phyloP scores from a whole-genome alignment of 1,140 invertebrate species.

The Drosophila kurseongensis region DNA sequence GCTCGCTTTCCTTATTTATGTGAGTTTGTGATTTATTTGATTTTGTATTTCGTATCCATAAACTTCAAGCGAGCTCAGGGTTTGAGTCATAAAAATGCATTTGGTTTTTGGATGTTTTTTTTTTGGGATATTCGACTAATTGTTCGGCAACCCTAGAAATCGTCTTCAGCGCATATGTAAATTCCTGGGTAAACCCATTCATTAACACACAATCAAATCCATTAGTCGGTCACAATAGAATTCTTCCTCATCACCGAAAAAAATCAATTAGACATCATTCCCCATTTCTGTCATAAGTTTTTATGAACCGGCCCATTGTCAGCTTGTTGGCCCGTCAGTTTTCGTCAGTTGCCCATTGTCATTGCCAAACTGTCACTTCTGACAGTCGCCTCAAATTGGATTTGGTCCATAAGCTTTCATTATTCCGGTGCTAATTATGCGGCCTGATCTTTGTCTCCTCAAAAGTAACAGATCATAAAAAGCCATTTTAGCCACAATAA shows the following conservation, averaged over 20 bases:
- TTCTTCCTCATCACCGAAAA: slow-evolving; percentile 37
- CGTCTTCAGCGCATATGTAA: slow-evolving; percentile 36
- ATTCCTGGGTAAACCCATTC: slow-evolving; percentile 52
- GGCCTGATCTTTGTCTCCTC: slow-evolving; percentile 42
- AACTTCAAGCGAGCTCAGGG: slow-evolving; percentile 44
- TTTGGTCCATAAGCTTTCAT: slow-evolving; percentile 71
- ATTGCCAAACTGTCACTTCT: slow-evolving; percentile 59
- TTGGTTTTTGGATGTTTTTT: slow-evolving; percentile 26
- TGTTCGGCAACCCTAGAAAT: slow-evolving; percentile 48
- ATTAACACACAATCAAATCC: slow-evolving; percentile 83
- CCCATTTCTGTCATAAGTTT: slow-evolving; percentile 72
- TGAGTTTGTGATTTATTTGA: slow-evolving; percentile 80
- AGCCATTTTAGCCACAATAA: slow-evolving; percentile 47
- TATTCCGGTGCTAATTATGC: slow-evolving; percentile 74
- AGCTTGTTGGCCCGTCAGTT: slow-evolving; percentile 43
- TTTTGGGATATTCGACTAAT: slow-evolving; percentile 55
- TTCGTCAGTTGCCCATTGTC: slow-evolving; percentile 40
- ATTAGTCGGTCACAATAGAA: slow-evolving; percentile 65
- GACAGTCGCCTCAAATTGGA: slow-evolving; percentile 57
- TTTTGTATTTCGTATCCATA: slow-evolving; percentile 67
- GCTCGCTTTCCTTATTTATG: slow-evolving; percentile 59
- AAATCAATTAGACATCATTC: slow-evolving; percentile 78
- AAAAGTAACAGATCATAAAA: slow-evolving; percentile 38
- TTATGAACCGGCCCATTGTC: slow-evolving; percentile 67
- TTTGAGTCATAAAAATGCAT: slow-evolving; percentile 62